These are phyloP conservation scores for Plestiodon gilberti DNA, from an alignment of 2,113 vertebrate species.

Conservation along the genomic window DNA sequence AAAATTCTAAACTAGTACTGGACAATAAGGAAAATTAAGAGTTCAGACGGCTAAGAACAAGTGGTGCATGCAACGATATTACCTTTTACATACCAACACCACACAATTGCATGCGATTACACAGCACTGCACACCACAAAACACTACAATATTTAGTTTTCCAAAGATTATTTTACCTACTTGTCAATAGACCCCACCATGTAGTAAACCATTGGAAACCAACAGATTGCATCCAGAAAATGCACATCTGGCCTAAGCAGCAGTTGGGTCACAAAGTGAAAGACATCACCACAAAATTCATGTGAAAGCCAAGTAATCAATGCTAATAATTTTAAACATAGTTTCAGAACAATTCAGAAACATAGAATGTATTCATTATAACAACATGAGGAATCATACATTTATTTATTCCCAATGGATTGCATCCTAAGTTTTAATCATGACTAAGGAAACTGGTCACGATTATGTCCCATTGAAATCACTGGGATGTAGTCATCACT, in stretches of 20 bases:
- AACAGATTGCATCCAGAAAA: conserved; percentile 99
- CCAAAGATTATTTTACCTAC: conserved; percentile 83
- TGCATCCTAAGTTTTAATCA: too few relatives aligned
- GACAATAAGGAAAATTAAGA: conserved; percentile 30
- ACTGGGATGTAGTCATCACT: too few relatives aligned
- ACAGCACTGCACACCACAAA: conserved; percentile 65
- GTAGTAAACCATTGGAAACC: conserved; percentile 99
- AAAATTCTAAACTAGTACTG: neutral
- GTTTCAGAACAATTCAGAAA: neutral
- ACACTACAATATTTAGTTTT: conserved; percentile 66
- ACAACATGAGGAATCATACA: neutral
- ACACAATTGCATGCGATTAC: conserved; percentile 71
- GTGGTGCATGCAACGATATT: conserved; percentile 62
- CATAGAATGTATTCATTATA: neutral
- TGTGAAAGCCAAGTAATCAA: conserved; percentile 52
- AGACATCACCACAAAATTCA: conserved; percentile 76
- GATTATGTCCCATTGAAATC: too few relatives aligned
- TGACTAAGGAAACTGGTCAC: too few relatives aligned
- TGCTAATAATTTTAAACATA: neutral
- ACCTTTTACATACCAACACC: conserved; percentile 31
- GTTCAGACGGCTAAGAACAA: conserved; percentile 37
- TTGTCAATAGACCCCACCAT: conserved; percentile 98
- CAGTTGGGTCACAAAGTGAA: conserved; percentile 82
- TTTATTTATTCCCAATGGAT: conserved; percentile 1
- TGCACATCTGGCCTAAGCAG: conserved; percentile 94